A percentile compares a stretch with the other conserved stretches of the same genome.
phyloP scores from a whole-genome alignment of 1,140 invertebrate species.

The Holcopasites calliopsidis region DNA sequence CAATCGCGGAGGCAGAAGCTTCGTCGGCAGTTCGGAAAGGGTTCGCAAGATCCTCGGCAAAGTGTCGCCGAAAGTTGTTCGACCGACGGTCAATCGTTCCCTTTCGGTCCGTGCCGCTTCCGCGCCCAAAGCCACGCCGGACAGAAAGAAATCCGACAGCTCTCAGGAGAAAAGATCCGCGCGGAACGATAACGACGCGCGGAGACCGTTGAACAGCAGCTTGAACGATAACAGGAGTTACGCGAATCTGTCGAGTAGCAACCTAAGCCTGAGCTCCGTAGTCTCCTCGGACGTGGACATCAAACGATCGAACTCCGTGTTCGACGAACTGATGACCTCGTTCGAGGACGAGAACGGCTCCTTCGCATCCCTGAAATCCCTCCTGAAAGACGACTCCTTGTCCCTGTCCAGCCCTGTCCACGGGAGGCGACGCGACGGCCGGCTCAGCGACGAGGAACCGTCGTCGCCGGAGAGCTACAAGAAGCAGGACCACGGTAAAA shows the following conservation, averaged over 20 bases:
- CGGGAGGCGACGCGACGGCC: conserved; percentile 54
- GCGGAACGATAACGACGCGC: background rate
- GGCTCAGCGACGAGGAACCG: conserved; percentile 72
- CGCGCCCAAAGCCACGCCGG: conserved; percentile 57
- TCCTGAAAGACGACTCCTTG: conserved; percentile 69
- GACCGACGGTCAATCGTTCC: conserved; percentile 52
- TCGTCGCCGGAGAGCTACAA: conserved; percentile 74
- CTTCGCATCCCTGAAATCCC: conserved; percentile 65
- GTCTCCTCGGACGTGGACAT: conserved; percentile 70
- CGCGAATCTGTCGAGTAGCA: conserved; percentile 71
- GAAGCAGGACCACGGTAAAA: conserved; percentile 67
- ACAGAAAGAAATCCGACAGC: conserved; percentile 51
- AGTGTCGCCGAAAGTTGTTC: conserved; percentile 33
- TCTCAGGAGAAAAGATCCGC: conserved; percentile 18
- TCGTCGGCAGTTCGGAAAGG: conserved; percentile 36
- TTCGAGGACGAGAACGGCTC: conserved; percentile 77
- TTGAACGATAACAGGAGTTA: conserved; percentile 61
- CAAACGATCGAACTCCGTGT: conserved; percentile 73
- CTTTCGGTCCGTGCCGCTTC: conserved; percentile 62
- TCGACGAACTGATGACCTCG: conserved; percentile 80
- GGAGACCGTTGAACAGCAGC: conserved; percentile 24
- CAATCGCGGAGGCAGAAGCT: conserved; percentile 10
- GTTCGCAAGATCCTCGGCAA: conserved; percentile 56
- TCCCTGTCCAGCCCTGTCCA: conserved; percentile 63
- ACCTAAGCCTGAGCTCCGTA: conserved; percentile 77